Evolutionary conservation across 2,797 vertebrate species (phyloP).

Genomic region (Vipera ursinii): DNA sequence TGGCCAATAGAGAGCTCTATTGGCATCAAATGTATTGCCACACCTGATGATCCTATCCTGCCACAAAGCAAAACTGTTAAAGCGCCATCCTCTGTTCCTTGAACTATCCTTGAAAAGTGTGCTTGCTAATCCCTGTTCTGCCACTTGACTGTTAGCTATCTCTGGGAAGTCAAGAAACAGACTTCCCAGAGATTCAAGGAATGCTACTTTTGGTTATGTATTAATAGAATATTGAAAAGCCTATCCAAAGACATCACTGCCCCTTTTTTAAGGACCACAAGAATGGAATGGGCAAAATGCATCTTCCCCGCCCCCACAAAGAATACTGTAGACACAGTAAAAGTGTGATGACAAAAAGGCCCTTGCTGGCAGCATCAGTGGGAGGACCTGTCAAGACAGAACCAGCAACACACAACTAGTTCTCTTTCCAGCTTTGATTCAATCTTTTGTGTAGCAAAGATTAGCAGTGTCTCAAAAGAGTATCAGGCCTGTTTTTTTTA

Average conservation of each 20-base stretch:
- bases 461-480: no score
- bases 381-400: neutral
- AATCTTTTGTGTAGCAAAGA: no score
- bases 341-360: neutral
- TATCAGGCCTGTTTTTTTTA: no score
- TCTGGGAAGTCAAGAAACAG: neutral
- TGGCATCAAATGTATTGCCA: neutral
- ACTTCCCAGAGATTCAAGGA: neutral
- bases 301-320: neutral
- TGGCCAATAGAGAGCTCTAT: neutral
- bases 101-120: neutral
- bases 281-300: neutral
- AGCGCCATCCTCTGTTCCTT: neutral
- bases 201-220: neutral
- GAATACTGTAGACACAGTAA: neutral
- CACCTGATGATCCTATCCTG: neutral
- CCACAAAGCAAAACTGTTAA: neutral
- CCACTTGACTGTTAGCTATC: neutral
- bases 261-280: neutral
- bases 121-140: neutral
- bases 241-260: neutral
- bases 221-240: neutral
- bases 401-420: neutral
- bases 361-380: neutral
- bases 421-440: neutral